Percentiles rank a stretch among this genome's conserved stretches.
Evolutionary conservation across 1,140 invertebrate species (phyloP).

Genomic region (Solenopsis fugax): DNA sequence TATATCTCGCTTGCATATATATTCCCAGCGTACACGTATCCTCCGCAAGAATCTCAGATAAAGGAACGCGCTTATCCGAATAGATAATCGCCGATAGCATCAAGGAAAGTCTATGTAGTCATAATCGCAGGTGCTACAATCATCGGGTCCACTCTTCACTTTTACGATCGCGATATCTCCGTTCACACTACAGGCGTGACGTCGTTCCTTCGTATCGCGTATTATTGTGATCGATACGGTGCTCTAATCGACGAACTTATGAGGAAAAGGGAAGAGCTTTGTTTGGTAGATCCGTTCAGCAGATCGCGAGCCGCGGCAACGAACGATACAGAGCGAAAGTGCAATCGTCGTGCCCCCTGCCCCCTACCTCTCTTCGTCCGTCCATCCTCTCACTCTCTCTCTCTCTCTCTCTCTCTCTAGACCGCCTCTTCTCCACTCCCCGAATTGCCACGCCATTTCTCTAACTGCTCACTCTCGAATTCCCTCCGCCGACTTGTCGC

Average conservation of each 20-base stretch:
- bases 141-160: neutral
- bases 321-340: constrained; percentile 68
- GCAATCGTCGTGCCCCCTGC: constrained; percentile 55
- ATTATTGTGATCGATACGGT: constrained; percentile 26
- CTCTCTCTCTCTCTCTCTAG: neutral
- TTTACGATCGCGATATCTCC: neutral
- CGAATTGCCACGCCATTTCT: constrained; percentile 14
- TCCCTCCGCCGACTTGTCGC: constrained; percentile 29
- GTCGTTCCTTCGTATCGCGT: neutral
- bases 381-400: constrained; percentile 14
- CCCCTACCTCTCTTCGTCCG: neutral
- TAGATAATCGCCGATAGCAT: constrained; percentile 59
- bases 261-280: constrained; percentile 63
- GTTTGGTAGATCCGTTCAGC: constrained; percentile 30
- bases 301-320: constrained; percentile 39
- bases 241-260: constrained; percentile 22
- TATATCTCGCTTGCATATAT: constrained; percentile 10
- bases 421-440: neutral
- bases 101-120: constrained; percentile 49
- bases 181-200: neutral
- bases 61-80: neutral
- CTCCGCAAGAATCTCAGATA: constrained; percentile 39
- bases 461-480: constrained; percentile 43
- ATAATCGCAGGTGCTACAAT: constrained; percentile 29
- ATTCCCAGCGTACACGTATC: neutral